phyloP scores from a whole-genome alignment of 2,113 vertebrate genomes.

The Chionodraco myersi region DNA sequence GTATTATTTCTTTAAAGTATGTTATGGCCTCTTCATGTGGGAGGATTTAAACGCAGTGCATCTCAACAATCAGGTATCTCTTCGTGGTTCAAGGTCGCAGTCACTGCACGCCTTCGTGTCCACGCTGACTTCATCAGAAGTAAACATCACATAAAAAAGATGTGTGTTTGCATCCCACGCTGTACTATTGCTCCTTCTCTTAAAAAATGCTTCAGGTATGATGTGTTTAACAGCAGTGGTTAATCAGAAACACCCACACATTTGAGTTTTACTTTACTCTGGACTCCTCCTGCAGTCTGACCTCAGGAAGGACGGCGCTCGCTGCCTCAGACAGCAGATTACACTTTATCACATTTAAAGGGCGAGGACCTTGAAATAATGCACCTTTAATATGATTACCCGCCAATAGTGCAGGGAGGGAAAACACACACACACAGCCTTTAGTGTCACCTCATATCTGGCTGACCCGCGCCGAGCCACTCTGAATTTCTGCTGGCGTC shows the following conservation, averaged over 20 bases:
- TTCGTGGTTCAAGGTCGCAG: slow-evolving; percentile 52
- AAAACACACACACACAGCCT: slow-evolving; percentile 41
- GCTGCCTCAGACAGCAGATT: slow-evolving; percentile 69
- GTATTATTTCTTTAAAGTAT: slow-evolving; percentile 40
- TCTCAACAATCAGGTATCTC: slow-evolving; percentile 30
- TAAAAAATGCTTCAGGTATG: slow-evolving; percentile 39
- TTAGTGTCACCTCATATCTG: slow-evolving; percentile 73
- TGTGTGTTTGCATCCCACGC: slow-evolving; percentile 71
- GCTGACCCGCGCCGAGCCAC: slow-evolving; percentile 63
- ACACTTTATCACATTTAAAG: slow-evolving; percentile 78
- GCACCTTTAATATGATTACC: slow-evolving; percentile 82
- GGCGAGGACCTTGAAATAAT: slow-evolving; percentile 81
- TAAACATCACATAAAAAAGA: slow-evolving; percentile 57
- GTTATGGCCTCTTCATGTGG: slow-evolving; percentile 52
- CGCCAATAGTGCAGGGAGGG: slow-evolving; percentile 64
- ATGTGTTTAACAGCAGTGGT: slow-evolving; percentile 46
- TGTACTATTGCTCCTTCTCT: slow-evolving; percentile 43
- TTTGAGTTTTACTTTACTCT: no score
- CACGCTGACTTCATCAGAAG: slow-evolving; percentile 59
- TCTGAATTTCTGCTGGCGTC: slow-evolving; percentile 67
- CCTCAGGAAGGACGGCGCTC: slow-evolving; percentile 65
- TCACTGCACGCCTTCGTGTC: slow-evolving; percentile 44
- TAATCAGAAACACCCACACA: background rate
- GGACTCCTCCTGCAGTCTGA: slow-evolving; percentile 37
- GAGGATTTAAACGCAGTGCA: slow-evolving; percentile 52